Percentiles rank a stretch among this genome's conserved stretches.
Evolutionary conservation across 2,797 vertebrate genomes (phyloP).

Genomic region (Oreortyx pictus): DNA sequence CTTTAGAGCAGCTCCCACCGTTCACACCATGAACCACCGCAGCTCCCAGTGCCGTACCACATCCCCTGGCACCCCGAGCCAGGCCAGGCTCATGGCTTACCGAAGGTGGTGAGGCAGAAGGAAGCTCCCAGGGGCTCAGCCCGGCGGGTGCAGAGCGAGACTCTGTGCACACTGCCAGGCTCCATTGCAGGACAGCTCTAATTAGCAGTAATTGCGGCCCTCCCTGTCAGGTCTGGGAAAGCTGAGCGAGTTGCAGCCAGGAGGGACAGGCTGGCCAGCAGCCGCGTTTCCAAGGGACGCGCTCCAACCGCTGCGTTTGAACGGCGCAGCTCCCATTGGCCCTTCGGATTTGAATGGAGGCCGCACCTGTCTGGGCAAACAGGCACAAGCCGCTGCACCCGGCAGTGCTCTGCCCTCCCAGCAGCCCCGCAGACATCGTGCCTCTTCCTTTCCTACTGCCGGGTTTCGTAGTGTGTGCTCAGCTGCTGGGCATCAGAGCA

Average conservation of each 20-base stretch:
- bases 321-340: constrained; percentile 69
- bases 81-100: constrained; percentile 61
- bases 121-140: constrained; percentile 24
- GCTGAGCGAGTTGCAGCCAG: background rate
- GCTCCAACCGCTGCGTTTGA: constrained; percentile 54
- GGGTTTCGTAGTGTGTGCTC: fast-evolving
- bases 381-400: fast-evolving
- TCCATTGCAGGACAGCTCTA: constrained; percentile 61
- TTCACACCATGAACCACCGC: background rate
- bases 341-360: constrained; percentile 35
- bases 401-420: background rate
- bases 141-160: constrained; percentile 60
- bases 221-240: background rate
- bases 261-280: background rate
- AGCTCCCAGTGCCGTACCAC: background rate
- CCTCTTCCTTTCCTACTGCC: fast-evolving
- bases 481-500: fast-evolving
- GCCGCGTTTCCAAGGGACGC: background rate
- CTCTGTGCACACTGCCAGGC: background rate
- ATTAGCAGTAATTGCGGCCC: background rate
- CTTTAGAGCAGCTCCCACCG: fast-evolving
- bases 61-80: background rate
- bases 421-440: fast-evolving
- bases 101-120: constrained; percentile 76
- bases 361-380: constrained; percentile 51